Base-by-base conservation (phyloP, 2,888 invertebrate genomes). In the Lasioglossum lativentre region DNA sequence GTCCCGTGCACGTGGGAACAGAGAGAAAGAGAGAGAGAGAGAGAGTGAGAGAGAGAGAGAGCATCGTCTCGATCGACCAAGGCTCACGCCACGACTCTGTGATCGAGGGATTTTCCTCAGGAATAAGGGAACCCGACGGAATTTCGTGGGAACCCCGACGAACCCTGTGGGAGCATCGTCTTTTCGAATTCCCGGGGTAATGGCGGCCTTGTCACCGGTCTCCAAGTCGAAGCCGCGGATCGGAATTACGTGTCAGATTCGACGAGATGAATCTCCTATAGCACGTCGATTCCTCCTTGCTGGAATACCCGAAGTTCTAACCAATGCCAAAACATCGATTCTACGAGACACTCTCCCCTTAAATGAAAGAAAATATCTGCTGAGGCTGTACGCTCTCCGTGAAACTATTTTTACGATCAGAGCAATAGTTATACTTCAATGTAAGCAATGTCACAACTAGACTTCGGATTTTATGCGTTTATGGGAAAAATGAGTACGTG, bases 181-280 rank as follows among this genome's bases (percentile, higher is more conserved):
- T 78, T 85, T 85, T 85, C 52, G 75, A 71, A 83, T 83, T 85
- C 74, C 71, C 4, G 52, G 68, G n/a, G 59, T 78, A 78, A 70
- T 38, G 68, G 38, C 38, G 56, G 27, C 52, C 27, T 42, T 14
- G 16, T 77, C 68, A 19, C 68, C 47, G 47, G 47, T 30, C 56
- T 30, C 72, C 0, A 27, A 6, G 8, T 66, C 66, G 66, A 23
- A 66, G 34, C 10, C 66, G 66, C 66, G 34, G 34, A 38, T 38
- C 66, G 66, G 8, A 66, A 66, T 66, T 30, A 23, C 66, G 66
- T 66, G 66, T 66, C 66, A 34, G 34, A 34, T 2, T 38, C 23
- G 6, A 63, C 63, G 63, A 14, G 63, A 63, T 30, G 30, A 30
- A 30, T 63, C 27, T 63, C 16, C 63, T 30, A n/a, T n/a, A 16